Percentiles rank a stretch among this genome's conserved stretches.
phyloP scores from a whole-genome alignment of 2,113 vertebrate genomes.

The Trematomus loennbergii region DNA sequence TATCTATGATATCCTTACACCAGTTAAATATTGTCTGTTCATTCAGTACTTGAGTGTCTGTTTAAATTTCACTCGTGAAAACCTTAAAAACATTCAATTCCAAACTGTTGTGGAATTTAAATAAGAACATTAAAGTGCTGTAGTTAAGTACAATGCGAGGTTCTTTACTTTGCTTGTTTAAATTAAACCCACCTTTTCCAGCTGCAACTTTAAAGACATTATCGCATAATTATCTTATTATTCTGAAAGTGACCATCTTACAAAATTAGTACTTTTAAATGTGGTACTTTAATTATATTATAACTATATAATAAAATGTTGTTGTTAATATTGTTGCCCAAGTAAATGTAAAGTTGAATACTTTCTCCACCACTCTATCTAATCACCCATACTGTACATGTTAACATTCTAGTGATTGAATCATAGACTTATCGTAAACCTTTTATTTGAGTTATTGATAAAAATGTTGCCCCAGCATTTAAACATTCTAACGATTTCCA shows the following conservation, averaged over 20 bases:
- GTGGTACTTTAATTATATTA: not conserved
- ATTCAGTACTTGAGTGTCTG: no score
- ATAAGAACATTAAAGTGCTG: not conserved
- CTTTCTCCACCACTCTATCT: not conserved
- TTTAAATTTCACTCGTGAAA: no score
- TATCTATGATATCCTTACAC: not conserved
- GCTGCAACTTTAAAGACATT: not conserved
- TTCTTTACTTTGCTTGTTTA: not conserved
- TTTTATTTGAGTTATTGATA: not conserved
- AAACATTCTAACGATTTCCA: not conserved
- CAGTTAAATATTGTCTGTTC: no score
- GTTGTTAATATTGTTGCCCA: not conserved
- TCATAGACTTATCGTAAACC: not conserved
- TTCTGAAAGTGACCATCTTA: no score
- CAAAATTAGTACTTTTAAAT: not conserved
- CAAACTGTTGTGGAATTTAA: not conserved
- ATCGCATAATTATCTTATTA: not conserved
- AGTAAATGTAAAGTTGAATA: not conserved
- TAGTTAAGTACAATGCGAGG: not conserved
- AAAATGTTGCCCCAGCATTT: not conserved
- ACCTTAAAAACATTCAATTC: no score
- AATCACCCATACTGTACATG: no score
- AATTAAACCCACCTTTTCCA: not conserved
- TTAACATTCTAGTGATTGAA: not conserved
- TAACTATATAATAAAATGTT: not conserved